Evolutionary conservation across 2,888 invertebrate genomes (phyloP).

Genomic region (Hydriomena furcata): DNA sequence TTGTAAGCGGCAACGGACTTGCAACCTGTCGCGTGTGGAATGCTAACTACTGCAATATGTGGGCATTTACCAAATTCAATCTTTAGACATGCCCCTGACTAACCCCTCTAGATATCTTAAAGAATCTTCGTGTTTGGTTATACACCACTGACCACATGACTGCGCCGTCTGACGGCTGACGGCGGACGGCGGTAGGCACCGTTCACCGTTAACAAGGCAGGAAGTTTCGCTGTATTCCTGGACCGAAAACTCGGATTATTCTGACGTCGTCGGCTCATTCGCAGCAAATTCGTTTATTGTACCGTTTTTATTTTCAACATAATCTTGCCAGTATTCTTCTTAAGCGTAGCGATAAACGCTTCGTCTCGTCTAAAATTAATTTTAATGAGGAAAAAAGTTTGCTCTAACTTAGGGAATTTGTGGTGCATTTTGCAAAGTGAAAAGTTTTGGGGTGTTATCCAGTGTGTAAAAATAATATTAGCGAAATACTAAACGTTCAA

Average conservation of each 20-base stretch:
- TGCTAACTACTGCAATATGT: too few relatives aligned
- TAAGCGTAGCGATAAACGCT: constrained; percentile 24
- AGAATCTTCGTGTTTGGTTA: too few relatives aligned
- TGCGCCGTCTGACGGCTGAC: too few relatives aligned
- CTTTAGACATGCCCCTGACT: too few relatives aligned
- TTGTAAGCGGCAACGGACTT: too few relatives aligned
- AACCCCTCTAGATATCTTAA: too few relatives aligned
- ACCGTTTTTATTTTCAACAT: constrained; percentile 49
- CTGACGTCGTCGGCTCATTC: constrained; percentile 45
- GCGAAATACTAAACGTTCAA: background rate
- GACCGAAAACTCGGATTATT: constrained; percentile 49
- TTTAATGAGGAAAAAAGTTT: constrained; percentile 41
- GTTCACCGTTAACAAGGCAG: background rate
- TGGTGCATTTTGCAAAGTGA: constrained; percentile 35
- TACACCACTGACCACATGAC: too few relatives aligned
- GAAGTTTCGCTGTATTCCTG: constrained; percentile 28
- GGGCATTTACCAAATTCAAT: too few relatives aligned
- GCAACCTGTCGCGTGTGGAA: too few relatives aligned
- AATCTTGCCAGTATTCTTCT: constrained; percentile 52
- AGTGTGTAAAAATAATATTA: background rate
- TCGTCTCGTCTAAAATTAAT: constrained; percentile 39
- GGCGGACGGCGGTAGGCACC: too few relatives aligned
- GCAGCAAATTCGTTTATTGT: constrained; percentile 60
- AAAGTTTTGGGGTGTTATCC: constrained; percentile 34
- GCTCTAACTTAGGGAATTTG: constrained; percentile 31